Conservation (phyloP, 2,888 invertebrate species). For the Sesia bembeciformis region DNA sequence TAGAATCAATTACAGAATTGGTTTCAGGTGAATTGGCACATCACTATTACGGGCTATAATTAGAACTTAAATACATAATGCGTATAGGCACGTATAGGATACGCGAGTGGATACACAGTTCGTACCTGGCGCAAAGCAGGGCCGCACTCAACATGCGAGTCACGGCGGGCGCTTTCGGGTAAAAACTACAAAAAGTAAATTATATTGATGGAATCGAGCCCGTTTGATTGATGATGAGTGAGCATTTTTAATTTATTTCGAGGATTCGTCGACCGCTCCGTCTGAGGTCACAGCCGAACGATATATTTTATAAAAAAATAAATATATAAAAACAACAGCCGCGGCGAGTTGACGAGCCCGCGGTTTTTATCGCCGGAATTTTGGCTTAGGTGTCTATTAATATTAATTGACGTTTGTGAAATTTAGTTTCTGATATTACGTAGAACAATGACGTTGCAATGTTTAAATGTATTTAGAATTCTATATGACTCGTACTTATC, state of each 20-base stretch:
- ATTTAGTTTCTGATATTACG: slow-evolving; percentile 28
- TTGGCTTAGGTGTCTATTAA: slow-evolving; percentile 47
- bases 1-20: slow-evolving; percentile 33
- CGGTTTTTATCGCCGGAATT: slow-evolving; percentile 27
- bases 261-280: slow-evolving; percentile 49
- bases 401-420: slow-evolving; percentile 53
- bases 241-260: slow-evolving; percentile 72
- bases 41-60: neutral
- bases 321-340: slow-evolving; percentile 21
- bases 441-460: slow-evolving; percentile 51
- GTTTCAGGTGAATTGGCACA: slow-evolving; percentile 13
- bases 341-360: slow-evolving; percentile 13
- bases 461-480: slow-evolving; percentile 20
- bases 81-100: neutral
- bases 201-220: slow-evolving; percentile 72
- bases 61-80: neutral
- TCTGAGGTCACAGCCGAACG: slow-evolving; percentile 39
- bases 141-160: slow-evolving; percentile 47
- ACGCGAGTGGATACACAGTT: slow-evolving; percentile 1
- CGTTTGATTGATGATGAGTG: slow-evolving; percentile 72
- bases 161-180: slow-evolving; percentile 65
- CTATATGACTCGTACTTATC: neutral
- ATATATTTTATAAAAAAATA: slow-evolving; percentile 13
- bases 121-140: slow-evolving; percentile 48
- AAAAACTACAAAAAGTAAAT: slow-evolving; percentile 73